These are phyloP conservation scores for Ormyrus nitidulus DNA, from an alignment of 2,888 invertebrate genomes.

Conservation along the genomic window DNA sequence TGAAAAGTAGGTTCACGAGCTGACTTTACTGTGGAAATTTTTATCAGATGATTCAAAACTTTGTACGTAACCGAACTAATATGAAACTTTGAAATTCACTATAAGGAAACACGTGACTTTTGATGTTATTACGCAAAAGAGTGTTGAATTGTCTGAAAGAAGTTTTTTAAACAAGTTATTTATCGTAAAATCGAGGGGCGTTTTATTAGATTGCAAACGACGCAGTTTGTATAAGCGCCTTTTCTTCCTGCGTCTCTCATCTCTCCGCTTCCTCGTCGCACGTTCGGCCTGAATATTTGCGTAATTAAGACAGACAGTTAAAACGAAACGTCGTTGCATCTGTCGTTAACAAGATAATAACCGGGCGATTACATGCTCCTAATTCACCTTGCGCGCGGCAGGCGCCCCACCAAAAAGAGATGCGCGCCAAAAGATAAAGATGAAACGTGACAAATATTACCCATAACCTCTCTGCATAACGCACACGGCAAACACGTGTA, in stretches of 20 bases:
- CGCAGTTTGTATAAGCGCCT: not conserved
- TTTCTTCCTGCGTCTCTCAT: not conserved
- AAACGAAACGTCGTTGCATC: constrained; percentile 49
- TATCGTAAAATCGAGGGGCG: not conserved
- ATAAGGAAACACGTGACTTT: not conserved
- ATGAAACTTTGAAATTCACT: constrained; percentile 11
- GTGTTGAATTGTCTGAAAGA: not conserved
- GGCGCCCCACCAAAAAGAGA: constrained; percentile 60
- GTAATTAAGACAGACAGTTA: constrained; percentile 56
- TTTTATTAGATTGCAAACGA: not conserved
- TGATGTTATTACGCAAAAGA: not conserved
- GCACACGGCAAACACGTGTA: constrained; percentile 33
- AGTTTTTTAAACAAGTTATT: constrained; percentile 14
- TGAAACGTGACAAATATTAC: constrained; percentile 73
- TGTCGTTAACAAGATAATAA: constrained; percentile 72
- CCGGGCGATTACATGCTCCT: constrained; percentile 69
- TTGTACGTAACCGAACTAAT: constrained; percentile 6
- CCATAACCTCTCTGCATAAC: constrained; percentile 65
- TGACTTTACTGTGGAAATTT: constrained; percentile 18
- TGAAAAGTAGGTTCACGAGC: constrained; percentile 16
- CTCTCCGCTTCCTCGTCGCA: constrained; percentile 7
- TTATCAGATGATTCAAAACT: constrained; percentile 36
- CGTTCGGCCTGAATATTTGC: constrained; percentile 45
- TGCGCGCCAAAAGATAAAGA: constrained; percentile 63
- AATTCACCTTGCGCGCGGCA: constrained; percentile 61